These are phyloP conservation scores for Hydropotes inermis DNA, from an alignment of 2,113 vertebrate genomes.

Conservation along the genomic window DNA sequence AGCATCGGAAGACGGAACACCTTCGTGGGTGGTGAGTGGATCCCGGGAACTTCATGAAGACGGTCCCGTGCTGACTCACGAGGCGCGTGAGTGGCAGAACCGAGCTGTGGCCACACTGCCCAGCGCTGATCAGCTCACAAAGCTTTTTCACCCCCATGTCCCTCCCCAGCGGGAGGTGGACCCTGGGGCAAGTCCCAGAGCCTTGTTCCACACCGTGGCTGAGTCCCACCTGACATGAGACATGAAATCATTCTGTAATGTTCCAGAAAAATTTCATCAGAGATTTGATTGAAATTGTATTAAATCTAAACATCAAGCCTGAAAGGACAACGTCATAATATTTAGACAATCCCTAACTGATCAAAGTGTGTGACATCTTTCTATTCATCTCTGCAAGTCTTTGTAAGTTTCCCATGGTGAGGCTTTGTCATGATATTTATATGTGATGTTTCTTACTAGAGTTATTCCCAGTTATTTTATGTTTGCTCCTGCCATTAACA, in stretches of 20 bases:
- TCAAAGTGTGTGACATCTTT: rapidly evolving
- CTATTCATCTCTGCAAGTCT: not conserved
- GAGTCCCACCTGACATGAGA: not conserved
- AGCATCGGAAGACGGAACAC: rapidly evolving
- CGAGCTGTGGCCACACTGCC: rapidly evolving
- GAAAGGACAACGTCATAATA: not conserved
- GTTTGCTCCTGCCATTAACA: rapidly evolving
- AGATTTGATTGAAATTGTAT: not conserved
- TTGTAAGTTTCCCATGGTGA: rapidly evolving
- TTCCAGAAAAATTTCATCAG: not conserved
- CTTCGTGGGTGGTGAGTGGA: too few relatives aligned
- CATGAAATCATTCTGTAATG: rapidly evolving
- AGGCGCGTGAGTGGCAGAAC: rapidly evolving
- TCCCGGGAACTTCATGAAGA: not conserved
- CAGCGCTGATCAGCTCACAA: rapidly evolving
- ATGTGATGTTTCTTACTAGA: rapidly evolving
- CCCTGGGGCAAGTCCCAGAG: rapidly evolving
- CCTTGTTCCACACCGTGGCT: rapidly evolving
- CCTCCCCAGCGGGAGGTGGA: rapidly evolving
- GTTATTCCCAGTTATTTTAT: rapidly evolving
- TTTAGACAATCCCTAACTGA: rapidly evolving
- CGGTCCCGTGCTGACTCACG: rapidly evolving
- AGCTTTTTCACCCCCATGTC: rapidly evolving
- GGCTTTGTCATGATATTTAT: rapidly evolving
- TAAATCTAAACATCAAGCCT: too few relatives aligned